Evolutionary conservation across 2,888 invertebrate genomes (phyloP).

Genomic region (Geotrupes spiniger): DNA sequence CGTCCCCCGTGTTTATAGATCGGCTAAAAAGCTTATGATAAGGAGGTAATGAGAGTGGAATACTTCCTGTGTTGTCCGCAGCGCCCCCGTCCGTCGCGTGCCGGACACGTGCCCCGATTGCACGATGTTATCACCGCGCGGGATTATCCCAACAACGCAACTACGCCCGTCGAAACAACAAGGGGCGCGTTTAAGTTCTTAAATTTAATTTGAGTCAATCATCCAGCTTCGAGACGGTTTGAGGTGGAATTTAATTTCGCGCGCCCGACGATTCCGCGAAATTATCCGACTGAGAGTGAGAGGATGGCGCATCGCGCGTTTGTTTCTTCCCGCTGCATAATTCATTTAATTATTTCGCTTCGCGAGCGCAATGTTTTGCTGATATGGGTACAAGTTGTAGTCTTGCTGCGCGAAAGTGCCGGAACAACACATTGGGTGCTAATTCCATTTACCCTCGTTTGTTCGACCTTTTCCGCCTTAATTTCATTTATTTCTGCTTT

Average conservation of each 20-base stretch:
- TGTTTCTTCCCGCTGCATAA: conserved; percentile 44
- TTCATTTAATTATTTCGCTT: conserved; percentile 46
- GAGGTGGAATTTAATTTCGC: conserved; percentile 50
- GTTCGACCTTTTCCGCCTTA: conserved; percentile 42
- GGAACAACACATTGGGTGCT: conserved; percentile 48
- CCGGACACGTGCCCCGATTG: conserved; percentile 34
- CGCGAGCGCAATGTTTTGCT: conserved; percentile 35
- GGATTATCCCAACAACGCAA: conserved; percentile 21
- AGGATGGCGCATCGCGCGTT: conserved; percentile 35
- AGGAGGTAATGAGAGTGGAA: conserved; percentile 42
- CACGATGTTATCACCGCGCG: conserved; percentile 35
- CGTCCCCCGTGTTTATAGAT: conserved; percentile 46
- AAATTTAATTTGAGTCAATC: conserved; percentile 53
- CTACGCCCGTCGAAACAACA: conserved; percentile 49
- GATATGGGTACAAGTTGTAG: conserved; percentile 29
- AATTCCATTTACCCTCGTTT: conserved; percentile 51
- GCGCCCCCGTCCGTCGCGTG: conserved; percentile 34
- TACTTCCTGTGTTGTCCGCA: conserved; percentile 40
- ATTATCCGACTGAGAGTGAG: conserved; percentile 33
- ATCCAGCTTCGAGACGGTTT: conserved; percentile 48
- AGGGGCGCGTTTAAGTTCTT: conserved; percentile 51
- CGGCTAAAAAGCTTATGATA: conserved; percentile 46
- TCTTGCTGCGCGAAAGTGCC: conserved; percentile 38
- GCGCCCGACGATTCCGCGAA: conserved; percentile 37
- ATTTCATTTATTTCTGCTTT: conserved; percentile 35